Percentiles rank a stretch among this genome's conserved stretches.
phyloP scores from a whole-genome alignment of 1,140 invertebrate genomes.

The Scaptomyza montana region DNA sequence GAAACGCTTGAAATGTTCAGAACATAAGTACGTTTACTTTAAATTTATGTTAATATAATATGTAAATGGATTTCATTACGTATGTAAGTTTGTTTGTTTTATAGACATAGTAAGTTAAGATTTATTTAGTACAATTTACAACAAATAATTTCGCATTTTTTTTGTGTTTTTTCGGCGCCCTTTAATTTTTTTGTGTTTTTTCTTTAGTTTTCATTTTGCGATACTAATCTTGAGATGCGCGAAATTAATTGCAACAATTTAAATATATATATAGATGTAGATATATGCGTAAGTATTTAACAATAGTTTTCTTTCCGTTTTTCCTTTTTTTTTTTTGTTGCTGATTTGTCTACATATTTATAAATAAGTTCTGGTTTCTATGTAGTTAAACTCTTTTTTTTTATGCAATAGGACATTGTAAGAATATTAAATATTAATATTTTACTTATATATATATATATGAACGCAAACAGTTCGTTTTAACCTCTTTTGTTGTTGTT shows the following conservation, averaged over 20 bases:
- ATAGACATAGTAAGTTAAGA: slow-evolving; percentile 42
- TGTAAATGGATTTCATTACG: slow-evolving; percentile 50
- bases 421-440: slow-evolving; percentile 83
- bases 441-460: slow-evolving; percentile 46
- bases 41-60: slow-evolving; percentile 49
- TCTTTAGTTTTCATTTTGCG: slow-evolving; percentile 31
- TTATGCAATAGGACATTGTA: slow-evolving; percentile 75
- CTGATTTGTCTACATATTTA: slow-evolving; percentile 41
- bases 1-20: slow-evolving; percentile 39
- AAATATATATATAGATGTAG: slow-evolving; percentile 50
- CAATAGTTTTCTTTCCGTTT: slow-evolving; percentile 39
- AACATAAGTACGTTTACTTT: slow-evolving; percentile 51
- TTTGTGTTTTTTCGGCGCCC: slow-evolving; percentile 30
- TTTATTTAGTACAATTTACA: slow-evolving; percentile 71
- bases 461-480: slow-evolving; percentile 21
- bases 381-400: slow-evolving; percentile 60
- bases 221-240: slow-evolving; percentile 57
- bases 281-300: slow-evolving; percentile 46
- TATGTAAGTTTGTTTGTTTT: slow-evolving; percentile 41
- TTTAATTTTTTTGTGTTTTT: slow-evolving; percentile 27
- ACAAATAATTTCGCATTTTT: slow-evolving; percentile 69
- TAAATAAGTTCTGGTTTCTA: slow-evolving; percentile 41
- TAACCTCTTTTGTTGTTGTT: slow-evolving; percentile 35
- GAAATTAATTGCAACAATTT: slow-evolving; percentile 57
- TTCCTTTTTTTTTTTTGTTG: slow-evolving; percentile 6